Evolutionary conservation across 2,888 invertebrate genomes (phyloP).

Genomic region (Tenthredo distinguenda): DNA sequence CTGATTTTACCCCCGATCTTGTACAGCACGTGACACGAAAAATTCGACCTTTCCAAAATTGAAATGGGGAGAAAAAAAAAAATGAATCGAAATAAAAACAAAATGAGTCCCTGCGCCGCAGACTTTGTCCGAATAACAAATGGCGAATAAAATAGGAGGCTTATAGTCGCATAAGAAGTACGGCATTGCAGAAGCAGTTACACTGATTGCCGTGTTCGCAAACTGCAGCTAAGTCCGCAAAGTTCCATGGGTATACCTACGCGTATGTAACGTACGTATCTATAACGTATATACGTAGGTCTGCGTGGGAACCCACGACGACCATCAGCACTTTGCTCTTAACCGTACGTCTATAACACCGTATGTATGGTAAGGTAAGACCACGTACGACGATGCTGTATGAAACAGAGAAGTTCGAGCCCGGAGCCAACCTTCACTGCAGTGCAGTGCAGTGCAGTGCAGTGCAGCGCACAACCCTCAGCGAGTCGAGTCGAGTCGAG

Average conservation of each 20-base stretch:
- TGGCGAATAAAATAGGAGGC: neutral
- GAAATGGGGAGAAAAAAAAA: no score
- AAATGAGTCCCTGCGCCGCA: neutral
- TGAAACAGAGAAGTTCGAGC: neutral
- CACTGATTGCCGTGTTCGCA: conserved; percentile 76
- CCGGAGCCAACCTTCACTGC: neutral
- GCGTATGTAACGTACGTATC: neutral
- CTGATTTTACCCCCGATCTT: neutral
- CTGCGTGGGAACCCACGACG: conserved; percentile 45
- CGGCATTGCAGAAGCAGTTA: conserved; percentile 73
- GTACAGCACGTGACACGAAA: conserved; percentile 24
- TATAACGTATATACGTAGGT: neutral
- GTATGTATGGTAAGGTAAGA: neutral
- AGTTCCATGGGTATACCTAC: neutral
- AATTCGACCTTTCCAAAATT: neutral
- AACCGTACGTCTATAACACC: neutral
- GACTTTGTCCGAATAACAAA: neutral
- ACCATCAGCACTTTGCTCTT: conserved; percentile 42
- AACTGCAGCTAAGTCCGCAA: conserved; percentile 59
- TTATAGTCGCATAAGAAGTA: conserved; percentile 46
- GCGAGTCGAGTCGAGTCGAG: neutral
- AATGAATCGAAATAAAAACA: neutral
- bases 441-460: neutral
- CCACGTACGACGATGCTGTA: neutral
- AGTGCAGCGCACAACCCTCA: neutral